These are phyloP conservation scores for Hirundichthys speculiger DNA, from an alignment of 2,113 vertebrate species.

Conservation along the genomic window DNA sequence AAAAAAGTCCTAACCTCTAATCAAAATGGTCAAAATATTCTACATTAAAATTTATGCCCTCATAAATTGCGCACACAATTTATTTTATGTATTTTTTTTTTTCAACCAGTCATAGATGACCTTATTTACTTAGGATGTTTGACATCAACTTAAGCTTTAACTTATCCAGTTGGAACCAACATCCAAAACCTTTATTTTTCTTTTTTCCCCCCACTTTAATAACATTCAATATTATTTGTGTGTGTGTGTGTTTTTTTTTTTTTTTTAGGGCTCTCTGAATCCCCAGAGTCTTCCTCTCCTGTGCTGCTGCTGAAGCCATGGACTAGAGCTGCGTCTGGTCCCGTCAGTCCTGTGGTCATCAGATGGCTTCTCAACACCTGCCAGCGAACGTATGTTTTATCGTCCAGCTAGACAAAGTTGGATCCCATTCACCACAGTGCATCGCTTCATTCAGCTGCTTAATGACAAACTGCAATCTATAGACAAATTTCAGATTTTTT, in stretches of 20 bases:
- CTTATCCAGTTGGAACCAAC: too few relatives aligned
- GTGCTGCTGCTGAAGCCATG: conserved; percentile 64
- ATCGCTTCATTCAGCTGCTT: not conserved
- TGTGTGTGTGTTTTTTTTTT: conserved; percentile 9
- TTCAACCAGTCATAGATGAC: too few relatives aligned
- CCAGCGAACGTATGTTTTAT: conserved; percentile 74
- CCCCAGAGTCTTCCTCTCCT: conserved; percentile 54
- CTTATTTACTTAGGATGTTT: too few relatives aligned
- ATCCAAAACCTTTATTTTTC: too few relatives aligned
- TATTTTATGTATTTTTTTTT: too few relatives aligned
- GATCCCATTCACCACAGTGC: not conserved
- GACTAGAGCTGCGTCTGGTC: conserved; percentile 62
- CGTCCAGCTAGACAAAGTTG: not conserved
- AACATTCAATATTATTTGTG: not conserved
- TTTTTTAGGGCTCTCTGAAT: conserved; percentile 56
- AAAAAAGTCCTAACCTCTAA: too few relatives aligned
- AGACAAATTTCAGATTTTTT: not conserved
- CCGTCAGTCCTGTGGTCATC: conserved; percentile 63
- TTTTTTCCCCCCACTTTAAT: too few relatives aligned
- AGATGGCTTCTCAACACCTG: conserved; percentile 74
- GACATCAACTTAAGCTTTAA: too few relatives aligned
- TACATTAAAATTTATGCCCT: too few relatives aligned
- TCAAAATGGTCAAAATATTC: too few relatives aligned
- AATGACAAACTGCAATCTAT: not conserved
- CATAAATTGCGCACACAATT: too few relatives aligned